These are phyloP conservation scores for Tichodroma muraria DNA, from an alignment of 2,113 vertebrate genomes.

Conservation along the genomic window DNA sequence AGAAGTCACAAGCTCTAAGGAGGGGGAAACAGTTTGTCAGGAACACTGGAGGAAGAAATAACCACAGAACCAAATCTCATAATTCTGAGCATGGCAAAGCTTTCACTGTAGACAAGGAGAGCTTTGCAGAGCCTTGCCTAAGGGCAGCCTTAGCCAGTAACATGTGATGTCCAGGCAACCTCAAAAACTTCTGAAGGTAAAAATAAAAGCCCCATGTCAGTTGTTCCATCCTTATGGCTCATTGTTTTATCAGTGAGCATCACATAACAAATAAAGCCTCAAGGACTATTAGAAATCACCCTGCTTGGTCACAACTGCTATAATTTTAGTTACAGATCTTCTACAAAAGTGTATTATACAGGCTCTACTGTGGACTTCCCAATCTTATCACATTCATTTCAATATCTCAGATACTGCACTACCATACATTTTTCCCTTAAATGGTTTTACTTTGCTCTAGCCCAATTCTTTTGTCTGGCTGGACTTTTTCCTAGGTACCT, in stretches of 20 bases:
- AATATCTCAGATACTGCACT: not conserved
- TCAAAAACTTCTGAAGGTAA: not conserved
- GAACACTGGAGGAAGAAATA: not conserved
- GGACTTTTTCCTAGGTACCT: not conserved
- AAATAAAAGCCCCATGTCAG: not conserved
- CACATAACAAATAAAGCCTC: not conserved
- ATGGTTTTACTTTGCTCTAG: not conserved
- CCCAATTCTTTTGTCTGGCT: not conserved
- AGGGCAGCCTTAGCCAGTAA: not conserved
- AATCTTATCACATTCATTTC: not conserved
- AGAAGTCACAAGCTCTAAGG: not conserved
- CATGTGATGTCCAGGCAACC: not conserved
- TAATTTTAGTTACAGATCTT: not conserved
- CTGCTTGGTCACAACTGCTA: not conserved
- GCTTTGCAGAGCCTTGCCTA: not conserved
- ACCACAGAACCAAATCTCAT: not conserved
- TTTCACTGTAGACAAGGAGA: not conserved
- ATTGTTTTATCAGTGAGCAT: not conserved
- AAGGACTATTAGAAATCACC: not conserved
- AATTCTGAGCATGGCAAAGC: not conserved
- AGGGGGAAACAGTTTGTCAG: not conserved
- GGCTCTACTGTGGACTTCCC: not conserved
- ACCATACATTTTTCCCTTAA: not conserved
- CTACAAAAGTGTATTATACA: not conserved
- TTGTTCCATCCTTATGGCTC: not conserved